Evolutionary conservation across 2,797 vertebrate genomes (phyloP).

Genomic region (Menidia menidia): DNA sequence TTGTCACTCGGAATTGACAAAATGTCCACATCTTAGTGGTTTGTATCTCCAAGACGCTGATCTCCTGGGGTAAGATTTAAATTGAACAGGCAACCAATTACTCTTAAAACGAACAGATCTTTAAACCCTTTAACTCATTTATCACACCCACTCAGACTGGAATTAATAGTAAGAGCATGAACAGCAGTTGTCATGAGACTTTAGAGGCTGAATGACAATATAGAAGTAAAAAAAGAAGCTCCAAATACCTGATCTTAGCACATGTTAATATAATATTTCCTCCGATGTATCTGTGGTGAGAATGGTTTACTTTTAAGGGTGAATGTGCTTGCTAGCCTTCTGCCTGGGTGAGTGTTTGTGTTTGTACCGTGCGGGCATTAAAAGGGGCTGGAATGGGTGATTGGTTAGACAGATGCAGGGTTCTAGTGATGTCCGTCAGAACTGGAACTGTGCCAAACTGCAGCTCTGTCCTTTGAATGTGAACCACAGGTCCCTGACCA

Average conservation of each 20-base stretch:
- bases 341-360: neutral
- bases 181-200: constrained; percentile 20
- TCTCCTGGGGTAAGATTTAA: constrained; percentile 7
- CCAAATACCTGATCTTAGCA: neutral
- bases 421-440: constrained; percentile 77
- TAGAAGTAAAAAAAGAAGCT: neutral
- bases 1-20: constrained; percentile 18
- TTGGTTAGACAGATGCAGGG: constrained; percentile 83
- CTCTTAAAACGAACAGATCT: constrained; percentile 45
- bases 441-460: constrained; percentile 87
- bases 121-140: constrained; percentile 47
- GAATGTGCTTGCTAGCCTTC: neutral
- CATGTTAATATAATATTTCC: neutral
- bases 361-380: constrained; percentile 80
- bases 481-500: constrained; percentile 86
- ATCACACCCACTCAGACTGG: constrained; percentile 51
- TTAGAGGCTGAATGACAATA: neutral
- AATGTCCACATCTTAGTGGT: constrained; percentile 13
- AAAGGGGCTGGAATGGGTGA: constrained; percentile 84
- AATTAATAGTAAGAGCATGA: constrained; percentile 39
- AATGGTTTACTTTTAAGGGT: neutral
- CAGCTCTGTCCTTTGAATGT: constrained; percentile 70
- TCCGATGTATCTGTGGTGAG: neutral
- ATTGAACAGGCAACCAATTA: constrained; percentile 51
- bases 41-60: constrained; percentile 5